Base-by-base conservation (phyloP, 2,797 vertebrate species). In the Sus cebifrons region DNA sequence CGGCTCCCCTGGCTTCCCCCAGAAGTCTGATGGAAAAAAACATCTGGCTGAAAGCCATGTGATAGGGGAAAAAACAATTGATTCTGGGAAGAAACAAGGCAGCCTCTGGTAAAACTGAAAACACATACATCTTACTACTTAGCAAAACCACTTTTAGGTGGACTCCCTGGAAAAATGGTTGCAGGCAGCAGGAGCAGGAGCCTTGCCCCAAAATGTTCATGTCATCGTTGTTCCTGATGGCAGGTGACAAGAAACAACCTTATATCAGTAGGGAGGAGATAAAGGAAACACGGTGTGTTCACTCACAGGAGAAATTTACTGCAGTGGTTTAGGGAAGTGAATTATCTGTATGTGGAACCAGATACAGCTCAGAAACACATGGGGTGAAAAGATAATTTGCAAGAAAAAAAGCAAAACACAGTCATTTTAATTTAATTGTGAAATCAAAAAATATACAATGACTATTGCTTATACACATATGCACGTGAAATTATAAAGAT, bases 1-100 rank as follows among this genome's bases (percentile, higher is more conserved):
- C 78, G 23, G 75, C 3, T 74, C 32, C 25, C 2, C 23, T 23
- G 52, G 15, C 29, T 75, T 74, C 83, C 56, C 23, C 62, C 40
- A 65, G 40, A 23, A 23, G 5, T 13, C 70, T 23, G 9, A 8
- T 5, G 62, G 29, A 32, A 83, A 91, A 65, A 86, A 70, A 5
- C 6, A 6, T 58, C 54, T 73, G 56, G 56, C 10, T 81, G 54
- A 32, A 73, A 40, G 73, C 15, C 52, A 88, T 64, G 67, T 95
- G 44, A 86, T 6, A 44, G 40, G 60, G 23, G 44, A 0, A 13
- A 70, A 68, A 32, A 60, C 16, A 64, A 73, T 0, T 49, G 65
- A 88, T 83, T 95, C 62, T 95, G 23, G 56, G 36, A 62, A 94
- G 32, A 36, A 86, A 49, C 27, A 84, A 73, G 36, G 40, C 27